Evolutionary conservation across 1,140 invertebrate species (phyloP).

Genomic region (Orius insidiosus): DNA sequence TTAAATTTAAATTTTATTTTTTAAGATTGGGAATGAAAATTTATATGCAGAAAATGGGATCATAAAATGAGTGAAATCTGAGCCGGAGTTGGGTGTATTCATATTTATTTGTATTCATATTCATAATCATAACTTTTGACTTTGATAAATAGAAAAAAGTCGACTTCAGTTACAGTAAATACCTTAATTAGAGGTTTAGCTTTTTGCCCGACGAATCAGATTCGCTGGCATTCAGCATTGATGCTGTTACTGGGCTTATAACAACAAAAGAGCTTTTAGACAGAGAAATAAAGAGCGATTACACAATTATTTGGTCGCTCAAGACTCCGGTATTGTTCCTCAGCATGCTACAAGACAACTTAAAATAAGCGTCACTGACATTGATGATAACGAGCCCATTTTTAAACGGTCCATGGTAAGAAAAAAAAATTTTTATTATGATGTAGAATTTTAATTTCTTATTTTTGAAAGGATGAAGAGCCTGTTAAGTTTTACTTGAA

Average conservation of each 20-base stretch:
- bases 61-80: no score
- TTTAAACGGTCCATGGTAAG: constrained; percentile 50
- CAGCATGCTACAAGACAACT: constrained; percentile 54
- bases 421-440: constrained; percentile 11
- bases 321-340: constrained; percentile 53
- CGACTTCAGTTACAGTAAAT: no score
- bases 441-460: constrained; percentile 7
- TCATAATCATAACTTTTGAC: no score
- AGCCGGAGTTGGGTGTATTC: no score
- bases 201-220: constrained; percentile 51
- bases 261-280: constrained; percentile 47
- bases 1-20: no score
- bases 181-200: constrained; percentile 46
- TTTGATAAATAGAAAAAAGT: no score
- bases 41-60: no score
- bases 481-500: constrained; percentile 40
- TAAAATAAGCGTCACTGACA: constrained; percentile 42
- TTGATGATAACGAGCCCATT: constrained; percentile 61
- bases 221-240: constrained; percentile 42
- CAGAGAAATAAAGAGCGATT: constrained; percentile 48
- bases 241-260: constrained; percentile 48
- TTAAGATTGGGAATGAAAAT: no score
- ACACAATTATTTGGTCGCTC: constrained; percentile 57
- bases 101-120: no score
- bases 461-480: constrained; percentile 35